Conservation (phyloP, 2,888 invertebrate genomes). For the Toxonevra muliebris region DNA sequence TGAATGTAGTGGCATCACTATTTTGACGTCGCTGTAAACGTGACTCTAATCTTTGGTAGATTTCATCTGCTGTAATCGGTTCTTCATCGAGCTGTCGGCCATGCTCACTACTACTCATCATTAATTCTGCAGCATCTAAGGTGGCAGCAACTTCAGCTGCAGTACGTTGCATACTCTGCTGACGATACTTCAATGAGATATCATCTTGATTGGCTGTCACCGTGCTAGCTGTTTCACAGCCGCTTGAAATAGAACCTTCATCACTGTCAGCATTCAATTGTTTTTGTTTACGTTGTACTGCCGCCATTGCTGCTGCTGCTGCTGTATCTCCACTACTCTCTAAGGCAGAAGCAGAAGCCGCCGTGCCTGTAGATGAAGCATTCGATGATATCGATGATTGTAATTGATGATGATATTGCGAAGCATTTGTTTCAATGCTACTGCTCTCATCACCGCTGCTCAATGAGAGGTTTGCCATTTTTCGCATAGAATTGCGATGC, state of each 20-base stretch:
- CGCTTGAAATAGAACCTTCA: slow-evolving; percentile 81
- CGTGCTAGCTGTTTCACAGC: slow-evolving; percentile 82
- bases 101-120: not conserved
- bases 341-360: slow-evolving; percentile 2
- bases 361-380: slow-evolving; percentile 49
- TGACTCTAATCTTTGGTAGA: slow-evolving; percentile 45
- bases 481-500: slow-evolving; percentile 62
- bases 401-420: slow-evolving; percentile 52
- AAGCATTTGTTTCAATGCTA: slow-evolving; percentile 45
- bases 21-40: slow-evolving; percentile 52
- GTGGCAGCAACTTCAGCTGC: slow-evolving; percentile 12
- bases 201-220: slow-evolving; percentile 68
- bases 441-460: slow-evolving; percentile 57
- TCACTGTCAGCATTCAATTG: slow-evolving; percentile 69
- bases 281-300: not conserved
- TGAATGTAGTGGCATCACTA: slow-evolving; percentile 57
- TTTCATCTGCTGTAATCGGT: slow-evolving; percentile 36
- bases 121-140: slow-evolving; percentile 1
- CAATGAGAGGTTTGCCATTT: slow-evolving; percentile 49
- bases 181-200: slow-evolving; percentile 54
- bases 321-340: slow-evolving; percentile 2
- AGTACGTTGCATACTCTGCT: slow-evolving; percentile 25
- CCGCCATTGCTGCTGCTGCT: not conserved
- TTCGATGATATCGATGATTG: slow-evolving; percentile 59
- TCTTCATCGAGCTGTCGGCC: slow-evolving; percentile 31